Conservation (phyloP, 2,888 invertebrate genomes). For the Lagria hirta region DNA sequence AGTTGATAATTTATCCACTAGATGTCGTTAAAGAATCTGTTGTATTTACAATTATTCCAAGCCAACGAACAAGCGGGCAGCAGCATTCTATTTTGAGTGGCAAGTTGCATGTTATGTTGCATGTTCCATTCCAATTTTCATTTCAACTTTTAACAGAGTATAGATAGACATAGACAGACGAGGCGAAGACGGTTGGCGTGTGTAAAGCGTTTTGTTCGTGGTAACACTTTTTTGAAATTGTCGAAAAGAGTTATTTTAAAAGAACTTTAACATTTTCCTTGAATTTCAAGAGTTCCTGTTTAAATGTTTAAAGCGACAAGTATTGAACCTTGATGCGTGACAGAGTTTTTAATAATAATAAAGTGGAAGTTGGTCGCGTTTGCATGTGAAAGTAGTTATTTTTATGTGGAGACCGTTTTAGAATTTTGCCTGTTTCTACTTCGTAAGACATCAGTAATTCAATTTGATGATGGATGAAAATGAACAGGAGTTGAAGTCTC, state of each 20-base stretch:
- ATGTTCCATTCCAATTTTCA: conserved; percentile 15
- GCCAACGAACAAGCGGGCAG: conserved; percentile 12
- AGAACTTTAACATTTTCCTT: no score
- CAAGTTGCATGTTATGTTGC: conserved; percentile 16
- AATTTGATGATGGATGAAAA: conserved; percentile 68
- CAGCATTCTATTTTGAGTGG: conserved; percentile 24
- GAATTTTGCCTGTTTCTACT: conserved; percentile 22
- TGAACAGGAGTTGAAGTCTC: conserved; percentile 74
- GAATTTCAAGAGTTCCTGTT: no score
- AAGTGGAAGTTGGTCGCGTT: no score
- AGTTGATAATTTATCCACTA: no score
- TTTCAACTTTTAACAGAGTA: no score
- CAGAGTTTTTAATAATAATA: no score
- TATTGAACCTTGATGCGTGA: no score
- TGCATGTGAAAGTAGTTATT: conserved; percentile 26
- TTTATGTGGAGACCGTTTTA: conserved; percentile 25
- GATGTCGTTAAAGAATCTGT: no score
- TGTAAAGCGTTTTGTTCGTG: conserved; percentile 21
- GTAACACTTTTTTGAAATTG: no score
- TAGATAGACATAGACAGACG: conserved; percentile 15
- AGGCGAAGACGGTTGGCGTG: no score
- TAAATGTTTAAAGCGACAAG: no score
- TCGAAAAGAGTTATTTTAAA: no score
- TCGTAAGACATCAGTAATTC: conserved; percentile 17
- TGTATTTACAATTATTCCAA: conserved; percentile 15